Evolutionary conservation across 2,797 vertebrate genomes (phyloP), one percentile per base, ranked within the genome.

Genomic region (Philypnodon macrostomus): DNA sequence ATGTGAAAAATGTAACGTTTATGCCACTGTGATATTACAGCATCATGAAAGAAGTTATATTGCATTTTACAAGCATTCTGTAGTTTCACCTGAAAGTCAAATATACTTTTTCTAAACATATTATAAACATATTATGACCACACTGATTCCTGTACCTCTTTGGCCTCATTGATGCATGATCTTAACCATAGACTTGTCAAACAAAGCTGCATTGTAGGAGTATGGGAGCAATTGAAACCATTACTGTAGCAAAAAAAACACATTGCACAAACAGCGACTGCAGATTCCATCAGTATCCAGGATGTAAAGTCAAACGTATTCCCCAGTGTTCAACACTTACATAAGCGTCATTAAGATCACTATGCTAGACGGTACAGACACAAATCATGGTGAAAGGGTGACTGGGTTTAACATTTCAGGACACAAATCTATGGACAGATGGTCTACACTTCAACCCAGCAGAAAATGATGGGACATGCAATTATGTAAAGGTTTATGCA

Each of bases 211-310:
- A 57, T 48, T 76, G 59, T 67, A 45, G 37, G 34, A 35, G 54
- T 38, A 54, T 62, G 54, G 36, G 23, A 70, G 49, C 48, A 63
- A 53, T 52, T 68, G 54, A 52, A 32, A 61, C 63, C 54, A 53
- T 48, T 31, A 23, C 21, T 44, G 58, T 18, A 37, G 10, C 21
- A 41, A 1, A 39, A 47, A 49, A 35, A 59, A 38, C 47, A 55
- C 40, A 64, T 24, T 59, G 38, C 41, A 53, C 52, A 47, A 39
- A 1, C 11, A 60, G 55, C 58, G 53, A 68, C 65, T 74, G 61
- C 52, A 78, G 76, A 80, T 82, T 73, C 74, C 70, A 76, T 81
- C 73, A 74, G 76, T 71, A 71, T 80, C 71, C 83, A 83, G 77
- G 76, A 85, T 80, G 68, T 63, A 64, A 70, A 85, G 84, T 80